Evolutionary conservation across 2,888 invertebrate species (phyloP).

Genomic region (Pterobdella sp.): DNA sequence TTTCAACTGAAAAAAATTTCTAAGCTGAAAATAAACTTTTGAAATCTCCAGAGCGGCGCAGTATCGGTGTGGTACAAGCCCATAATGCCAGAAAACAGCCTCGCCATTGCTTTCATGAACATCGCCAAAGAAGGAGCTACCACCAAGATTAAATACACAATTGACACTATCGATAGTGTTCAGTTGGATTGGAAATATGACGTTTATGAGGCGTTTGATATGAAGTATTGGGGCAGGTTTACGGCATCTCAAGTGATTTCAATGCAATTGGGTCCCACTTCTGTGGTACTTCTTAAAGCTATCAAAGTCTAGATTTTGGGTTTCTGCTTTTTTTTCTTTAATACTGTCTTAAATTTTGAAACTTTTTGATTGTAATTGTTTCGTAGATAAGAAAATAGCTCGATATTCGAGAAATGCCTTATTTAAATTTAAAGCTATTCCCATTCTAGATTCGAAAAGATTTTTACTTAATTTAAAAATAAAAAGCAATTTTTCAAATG

Average conservation of each 20-base stretch:
- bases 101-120: conserved; percentile 45
- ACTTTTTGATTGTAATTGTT: too few relatives aligned
- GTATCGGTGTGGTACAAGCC: conserved; percentile 84
- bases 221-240: conserved; percentile 39
- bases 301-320: too few relatives aligned
- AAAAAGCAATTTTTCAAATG: too few relatives aligned
- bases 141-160: conserved; percentile 34
- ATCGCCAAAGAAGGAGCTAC: conserved; percentile 39
- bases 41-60: conserved; percentile 49
- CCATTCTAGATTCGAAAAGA: too few relatives aligned
- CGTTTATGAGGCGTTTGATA: conserved; percentile 44
- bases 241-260: conserved; percentile 37
- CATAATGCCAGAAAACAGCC: conserved; percentile 41
- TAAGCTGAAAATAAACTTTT: not conserved
- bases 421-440: too few relatives aligned
- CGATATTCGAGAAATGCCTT: too few relatives aligned
- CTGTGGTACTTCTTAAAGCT: conserved; percentile 37
- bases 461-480: too few relatives aligned
- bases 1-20: too few relatives aligned
- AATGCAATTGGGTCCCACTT: conserved; percentile 35
- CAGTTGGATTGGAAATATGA: conserved; percentile 39
- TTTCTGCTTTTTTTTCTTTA: too few relatives aligned
- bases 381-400: too few relatives aligned
- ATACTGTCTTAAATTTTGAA: too few relatives aligned
- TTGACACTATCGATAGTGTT: conserved; percentile 39